These are phyloP conservation scores for Odontomachus brunneus DNA, from an alignment of 1,140 invertebrate genomes.

Conservation along the genomic window DNA sequence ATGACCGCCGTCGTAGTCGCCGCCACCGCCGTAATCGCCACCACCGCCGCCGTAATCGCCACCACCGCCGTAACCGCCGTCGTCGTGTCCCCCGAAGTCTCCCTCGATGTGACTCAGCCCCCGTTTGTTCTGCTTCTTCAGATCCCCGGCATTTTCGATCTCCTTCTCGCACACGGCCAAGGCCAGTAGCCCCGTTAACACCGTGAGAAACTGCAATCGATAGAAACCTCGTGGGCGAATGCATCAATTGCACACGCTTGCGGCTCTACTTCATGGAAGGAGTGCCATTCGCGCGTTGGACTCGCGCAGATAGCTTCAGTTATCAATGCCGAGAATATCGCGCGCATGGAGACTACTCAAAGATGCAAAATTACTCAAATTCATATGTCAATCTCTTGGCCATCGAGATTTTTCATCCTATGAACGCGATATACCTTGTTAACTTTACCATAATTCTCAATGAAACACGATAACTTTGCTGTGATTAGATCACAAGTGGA, in stretches of 20 bases:
- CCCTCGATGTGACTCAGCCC: constrained; percentile 86
- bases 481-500: too few relatives aligned
- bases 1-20: constrained; percentile 69
- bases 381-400: neutral
- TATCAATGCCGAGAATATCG: neutral
- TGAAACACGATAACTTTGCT: neutral
- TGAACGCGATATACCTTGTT: neutral
- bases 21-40: constrained; percentile 43
- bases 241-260: neutral
- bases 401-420: neutral
- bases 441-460: neutral
- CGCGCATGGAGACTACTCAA: neutral
- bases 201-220: constrained; percentile 68
- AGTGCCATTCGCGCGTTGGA: neutral
- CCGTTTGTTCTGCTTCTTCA: constrained; percentile 89
- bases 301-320: neutral
- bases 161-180: constrained; percentile 80
- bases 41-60: constrained; percentile 49
- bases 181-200: constrained; percentile 85
- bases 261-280: constrained; percentile 20
- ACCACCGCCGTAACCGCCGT: constrained; percentile 53
- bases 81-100: constrained; percentile 82
- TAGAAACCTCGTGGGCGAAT: constrained; percentile 14
- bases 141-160: constrained; percentile 56
- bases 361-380: too few relatives aligned